These are phyloP conservation scores for Scaptomyza hsui DNA, from an alignment of 1,140 invertebrate genomes.

Conservation along the genomic window DNA sequence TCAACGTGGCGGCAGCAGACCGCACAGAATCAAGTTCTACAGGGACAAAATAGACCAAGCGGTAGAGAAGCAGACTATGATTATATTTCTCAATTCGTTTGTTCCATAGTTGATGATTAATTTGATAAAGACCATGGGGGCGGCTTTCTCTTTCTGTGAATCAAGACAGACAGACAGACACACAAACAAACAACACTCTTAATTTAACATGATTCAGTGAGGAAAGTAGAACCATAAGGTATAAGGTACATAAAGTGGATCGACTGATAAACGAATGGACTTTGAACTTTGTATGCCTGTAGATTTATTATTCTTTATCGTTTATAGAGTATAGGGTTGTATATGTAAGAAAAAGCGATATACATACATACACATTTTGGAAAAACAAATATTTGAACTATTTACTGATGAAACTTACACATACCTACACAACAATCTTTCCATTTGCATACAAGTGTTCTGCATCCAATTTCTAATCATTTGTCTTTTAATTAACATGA, in stretches of 20 bases:
- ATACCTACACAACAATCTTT: conserved; percentile 38
- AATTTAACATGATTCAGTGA: conserved; percentile 59
- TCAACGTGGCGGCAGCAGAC: conserved; percentile 76
- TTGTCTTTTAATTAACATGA: conserved; percentile 8
- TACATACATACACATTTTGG: conserved; percentile 44
- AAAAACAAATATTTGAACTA: conserved; percentile 46
- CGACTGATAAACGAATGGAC: conserved; percentile 80
- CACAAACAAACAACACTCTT: conserved; percentile 32
- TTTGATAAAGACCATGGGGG: conserved; percentile 36
- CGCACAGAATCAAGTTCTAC: conserved; percentile 66
- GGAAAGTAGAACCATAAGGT: conserved; percentile 59
- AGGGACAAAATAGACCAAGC: conserved; percentile 67
- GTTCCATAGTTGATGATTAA: conserved; percentile 83
- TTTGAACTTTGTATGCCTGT: conserved; percentile 80
- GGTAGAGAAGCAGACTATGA: conserved; percentile 81
- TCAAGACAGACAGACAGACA: conserved; percentile 36
- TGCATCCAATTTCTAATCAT: conserved; percentile 18
- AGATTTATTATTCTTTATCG: conserved; percentile 77
- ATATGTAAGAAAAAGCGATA: conserved; percentile 62
- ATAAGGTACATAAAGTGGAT: conserved; percentile 66
- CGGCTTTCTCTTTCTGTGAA: conserved; percentile 56
- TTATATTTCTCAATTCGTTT: conserved; percentile 83
- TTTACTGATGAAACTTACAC: conserved; percentile 31
- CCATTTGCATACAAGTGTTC: conserved; percentile 50
- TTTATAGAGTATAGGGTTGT: conserved; percentile 70